Percentiles rank a stretch among this genome's conserved stretches.
Conservation (phyloP, 2,888 invertebrate species). For the Tanypteryx hageni region DNA sequence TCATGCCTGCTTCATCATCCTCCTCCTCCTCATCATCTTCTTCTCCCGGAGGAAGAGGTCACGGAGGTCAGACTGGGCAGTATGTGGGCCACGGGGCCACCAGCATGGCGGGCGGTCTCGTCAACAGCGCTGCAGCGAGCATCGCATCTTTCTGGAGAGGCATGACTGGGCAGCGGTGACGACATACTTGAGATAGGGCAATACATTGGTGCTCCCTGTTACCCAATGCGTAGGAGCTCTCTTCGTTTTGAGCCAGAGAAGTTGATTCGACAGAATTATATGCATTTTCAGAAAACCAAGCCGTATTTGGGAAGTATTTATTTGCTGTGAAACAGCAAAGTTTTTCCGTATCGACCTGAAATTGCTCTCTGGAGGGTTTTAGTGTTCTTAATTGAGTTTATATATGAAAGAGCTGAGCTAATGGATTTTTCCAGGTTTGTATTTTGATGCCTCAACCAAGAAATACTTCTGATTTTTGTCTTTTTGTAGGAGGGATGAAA, state of each 20-base stretch:
- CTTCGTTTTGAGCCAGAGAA: too few species aligned
- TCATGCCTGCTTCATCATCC: constrained; percentile 47
- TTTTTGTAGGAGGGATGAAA: too few species aligned
- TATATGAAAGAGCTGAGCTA: too few species aligned
- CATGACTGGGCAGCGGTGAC: constrained; percentile 76
- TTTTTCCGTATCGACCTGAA: background rate
- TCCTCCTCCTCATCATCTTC: constrained; percentile 48
- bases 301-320: too few species aligned
- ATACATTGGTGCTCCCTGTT: background rate
- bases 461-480: too few species aligned
- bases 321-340: background rate
- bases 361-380: too few species aligned
- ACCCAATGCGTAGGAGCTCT: background rate
- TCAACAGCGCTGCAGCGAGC: constrained; percentile 89
- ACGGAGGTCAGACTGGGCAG: constrained; percentile 3
- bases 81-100: constrained; percentile 67
- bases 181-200: constrained; percentile 49
- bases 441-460: too few species aligned
- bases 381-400: too few species aligned
- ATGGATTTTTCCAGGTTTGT: too few species aligned
- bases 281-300: too few species aligned
- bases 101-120: constrained; percentile 84
- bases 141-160: constrained; percentile 89
- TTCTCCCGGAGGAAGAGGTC: constrained; percentile 44
- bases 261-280: too few species aligned